These are phyloP conservation scores for Ammospiza maritima DNA, from an alignment of 2,797 vertebrate genomes.

Conservation along the genomic window DNA sequence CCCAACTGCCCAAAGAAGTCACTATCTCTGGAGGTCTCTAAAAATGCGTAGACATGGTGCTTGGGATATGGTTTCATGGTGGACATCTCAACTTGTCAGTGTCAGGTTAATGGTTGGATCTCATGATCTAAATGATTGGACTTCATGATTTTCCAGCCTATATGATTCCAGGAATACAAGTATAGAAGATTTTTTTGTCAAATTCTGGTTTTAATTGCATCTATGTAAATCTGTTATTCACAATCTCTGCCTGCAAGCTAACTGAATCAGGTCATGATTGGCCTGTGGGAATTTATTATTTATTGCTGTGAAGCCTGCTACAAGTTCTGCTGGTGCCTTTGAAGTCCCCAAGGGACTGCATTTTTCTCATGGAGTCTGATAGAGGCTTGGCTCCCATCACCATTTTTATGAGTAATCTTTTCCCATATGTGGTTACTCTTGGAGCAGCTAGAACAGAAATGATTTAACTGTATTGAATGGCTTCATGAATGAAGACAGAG, in stretches of 20 bases:
- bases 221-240: neutral
- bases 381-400: neutral
- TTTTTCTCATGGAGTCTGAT: neutral
- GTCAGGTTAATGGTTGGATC: neutral
- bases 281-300: neutral
- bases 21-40: neutral
- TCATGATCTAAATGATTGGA: neutral
- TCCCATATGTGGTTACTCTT: neutral
- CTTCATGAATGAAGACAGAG: neutral
- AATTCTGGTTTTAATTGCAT: neutral
- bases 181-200: neutral
- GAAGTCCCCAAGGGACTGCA: neutral
- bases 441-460: neutral
- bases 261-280: neutral
- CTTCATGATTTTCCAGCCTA: neutral
- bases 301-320: neutral
- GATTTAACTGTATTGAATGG: fast-evolving
- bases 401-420: neutral
- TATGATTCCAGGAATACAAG: neutral
- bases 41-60: fast-evolving
- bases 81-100: neutral
- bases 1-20: neutral
- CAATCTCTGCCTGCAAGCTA: neutral
- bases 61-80: neutral
- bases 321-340: conserved; percentile 1